Base-by-base conservation (phyloP, 1,140 invertebrate genomes). In the Pissodes strobi region DNA sequence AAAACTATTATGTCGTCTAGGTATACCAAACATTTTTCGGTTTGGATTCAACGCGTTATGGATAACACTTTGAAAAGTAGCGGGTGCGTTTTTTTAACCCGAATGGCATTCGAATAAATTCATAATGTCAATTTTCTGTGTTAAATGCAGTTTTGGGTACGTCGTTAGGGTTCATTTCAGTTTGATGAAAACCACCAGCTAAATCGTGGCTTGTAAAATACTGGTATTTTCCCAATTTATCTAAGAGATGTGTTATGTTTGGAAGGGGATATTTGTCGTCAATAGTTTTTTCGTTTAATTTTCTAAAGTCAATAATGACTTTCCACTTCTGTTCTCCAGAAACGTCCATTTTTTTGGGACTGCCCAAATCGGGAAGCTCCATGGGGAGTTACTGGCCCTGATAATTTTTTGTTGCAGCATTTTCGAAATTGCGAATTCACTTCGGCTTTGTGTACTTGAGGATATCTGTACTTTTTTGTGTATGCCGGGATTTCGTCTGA, bases 191-290 rank as follows among this genome's bases (percentile, higher is more conserved):
- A n/a, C 82, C 81, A 17, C 68, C 74, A 0, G 69, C 69, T 10
- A 81, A 51, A 71, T 84, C 81, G 2, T 83, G 60, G 0, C 72
- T 72, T 18, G 71, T 73, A 55, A 83, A 82, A 57, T 72, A 77
- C 15, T 72, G 68, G 2, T 61, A 43, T 23, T 70, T 73, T 0
- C 65, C 69, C 23, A 83, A 52, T 21, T 64, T 67, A 60, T 79
- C 73, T 21, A 84, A 65, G 9, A 72, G 38, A 5, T 62, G 49
- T 10, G 21, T 19, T 12, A 85, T 83, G n/a, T 79, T 70, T 9
- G 83, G 82, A 3, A 86, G 57, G 0, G 84, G 83, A 70, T 79
- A 86, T 25, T 62, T 70, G 65, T 85, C 81, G 4, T 66, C 68
- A 9, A 79, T 68, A 6, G 75, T 78, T 53, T 71, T 69, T 43